Conservation (phyloP, 2,888 invertebrate species). For the Meiosimyza decipiens region DNA sequence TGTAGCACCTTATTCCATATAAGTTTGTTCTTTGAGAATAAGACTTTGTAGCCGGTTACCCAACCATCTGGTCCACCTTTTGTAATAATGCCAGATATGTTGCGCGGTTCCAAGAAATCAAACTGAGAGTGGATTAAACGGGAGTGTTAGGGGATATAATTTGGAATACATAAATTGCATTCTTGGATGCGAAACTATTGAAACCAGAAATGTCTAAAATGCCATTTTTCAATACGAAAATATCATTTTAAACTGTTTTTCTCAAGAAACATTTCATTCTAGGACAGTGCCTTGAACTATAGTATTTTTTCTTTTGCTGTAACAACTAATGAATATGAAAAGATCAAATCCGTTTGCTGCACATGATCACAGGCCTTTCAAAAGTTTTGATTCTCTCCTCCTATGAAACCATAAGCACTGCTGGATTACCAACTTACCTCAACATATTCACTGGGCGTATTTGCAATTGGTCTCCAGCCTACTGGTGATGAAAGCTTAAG, state of each 20-base stretch:
- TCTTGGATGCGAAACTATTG: not conserved
- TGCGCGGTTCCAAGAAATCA: constrained; percentile 80
- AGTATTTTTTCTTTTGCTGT: too few relatives aligned
- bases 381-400: too few relatives aligned
- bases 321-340: too few relatives aligned
- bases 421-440: constrained; percentile 67
- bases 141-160: not conserved
- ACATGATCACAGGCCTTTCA: too few relatives aligned
- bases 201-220: not conserved
- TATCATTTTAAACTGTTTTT: too few relatives aligned
- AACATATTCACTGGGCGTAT: constrained; percentile 77
- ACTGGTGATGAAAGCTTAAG: constrained; percentile 63
- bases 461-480: constrained; percentile 77
- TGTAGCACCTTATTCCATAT: constrained; percentile 79
- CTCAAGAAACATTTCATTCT: too few relatives aligned
- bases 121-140: constrained; percentile 66
- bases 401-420: not conserved
- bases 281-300: too few relatives aligned
- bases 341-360: too few relatives aligned
- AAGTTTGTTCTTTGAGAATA: constrained; percentile 78
- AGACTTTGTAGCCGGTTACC: constrained; percentile 79
- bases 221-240: not conserved
- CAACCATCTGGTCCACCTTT: constrained; percentile 78
- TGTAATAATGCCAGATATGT: constrained; percentile 81
- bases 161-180: not conserved